phyloP scores from a whole-genome alignment of 2,113 vertebrate genomes.

The Lipotes vexillifer region DNA sequence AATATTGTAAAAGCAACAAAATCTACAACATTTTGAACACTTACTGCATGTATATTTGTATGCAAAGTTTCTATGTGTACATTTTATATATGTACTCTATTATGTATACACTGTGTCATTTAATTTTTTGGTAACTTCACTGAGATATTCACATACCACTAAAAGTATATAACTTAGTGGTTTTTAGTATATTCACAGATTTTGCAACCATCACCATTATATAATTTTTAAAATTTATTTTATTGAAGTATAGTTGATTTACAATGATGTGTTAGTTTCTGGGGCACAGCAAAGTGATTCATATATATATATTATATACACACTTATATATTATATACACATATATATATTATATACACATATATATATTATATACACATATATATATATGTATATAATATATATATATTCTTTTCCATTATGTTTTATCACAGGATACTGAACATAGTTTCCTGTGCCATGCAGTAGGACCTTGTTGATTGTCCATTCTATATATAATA shows the following conservation, averaged over 20 bases:
- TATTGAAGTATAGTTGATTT: neutral
- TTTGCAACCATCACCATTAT: neutral
- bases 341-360: fast-evolving
- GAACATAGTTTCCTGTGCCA: neutral
- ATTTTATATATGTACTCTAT: neutral
- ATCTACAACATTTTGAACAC: neutral
- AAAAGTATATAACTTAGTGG: neutral
- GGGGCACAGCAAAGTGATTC: neutral
- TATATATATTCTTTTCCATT: neutral
- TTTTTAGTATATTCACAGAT: neutral
- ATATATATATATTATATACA: neutral
- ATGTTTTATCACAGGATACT: neutral
- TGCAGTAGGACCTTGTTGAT: neutral
- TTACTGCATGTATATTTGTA: neutral
- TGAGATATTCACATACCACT: neutral
- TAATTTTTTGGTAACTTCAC: neutral
- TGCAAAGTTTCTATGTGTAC: neutral
- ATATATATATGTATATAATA: fast-evolving
- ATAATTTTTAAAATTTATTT: neutral
- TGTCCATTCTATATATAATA: neutral
- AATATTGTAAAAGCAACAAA: neutral
- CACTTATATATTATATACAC: neutral
- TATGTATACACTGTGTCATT: neutral
- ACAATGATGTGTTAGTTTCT: neutral
- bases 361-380: neutral